Conservation (phyloP, 92 coral and sea anemone genomes). For the Epizoanthus illoricatus region DNA sequence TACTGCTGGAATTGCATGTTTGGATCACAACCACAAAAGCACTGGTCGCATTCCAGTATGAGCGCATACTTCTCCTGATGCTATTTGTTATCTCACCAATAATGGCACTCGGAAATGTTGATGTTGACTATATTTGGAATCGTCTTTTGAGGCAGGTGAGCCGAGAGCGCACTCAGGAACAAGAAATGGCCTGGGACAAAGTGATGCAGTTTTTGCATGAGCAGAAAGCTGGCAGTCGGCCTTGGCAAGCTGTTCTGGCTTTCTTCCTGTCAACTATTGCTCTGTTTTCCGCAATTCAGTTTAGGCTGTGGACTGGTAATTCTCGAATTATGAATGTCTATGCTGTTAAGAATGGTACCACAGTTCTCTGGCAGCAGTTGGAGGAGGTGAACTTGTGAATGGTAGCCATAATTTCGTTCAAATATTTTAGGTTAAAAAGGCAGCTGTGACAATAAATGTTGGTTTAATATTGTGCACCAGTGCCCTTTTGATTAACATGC, state of each 20-base stretch:
- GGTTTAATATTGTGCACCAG: too few relatives aligned
- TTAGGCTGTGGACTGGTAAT: conserved; percentile 70
- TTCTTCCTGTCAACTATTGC: conserved; percentile 79
- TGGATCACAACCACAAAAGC: conserved; percentile 60
- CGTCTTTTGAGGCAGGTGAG: conserved; percentile 79
- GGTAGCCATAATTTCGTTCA: background rate
- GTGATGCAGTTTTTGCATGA: conserved; percentile 86
- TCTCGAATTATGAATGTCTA: conserved; percentile 32
- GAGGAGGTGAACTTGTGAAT: conserved; percentile 10
- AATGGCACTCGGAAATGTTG: conserved; percentile 77
- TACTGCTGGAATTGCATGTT: conserved; percentile 72
- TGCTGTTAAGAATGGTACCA: conserved; percentile 54
- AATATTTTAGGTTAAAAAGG: too few relatives aligned
- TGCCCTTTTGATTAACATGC: too few relatives aligned
- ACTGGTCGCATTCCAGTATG: conserved; percentile 72
- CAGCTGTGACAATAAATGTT: too few relatives aligned
- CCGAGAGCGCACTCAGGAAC: conserved; percentile 61
- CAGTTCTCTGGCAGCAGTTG: conserved; percentile 41
- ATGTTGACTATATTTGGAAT: conserved; percentile 87
- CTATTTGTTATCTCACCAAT: conserved; percentile 63
- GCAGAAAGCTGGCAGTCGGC: conserved; percentile 82
- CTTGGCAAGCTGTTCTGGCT: conserved; percentile 93
- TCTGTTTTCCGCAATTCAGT: conserved; percentile 84
- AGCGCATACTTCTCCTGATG: conserved; percentile 59
- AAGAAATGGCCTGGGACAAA: conserved; percentile 79